Evolutionary conservation across 2,113 vertebrate genomes (phyloP).

Genomic region (Phrynosoma platyrhinos): DNA sequence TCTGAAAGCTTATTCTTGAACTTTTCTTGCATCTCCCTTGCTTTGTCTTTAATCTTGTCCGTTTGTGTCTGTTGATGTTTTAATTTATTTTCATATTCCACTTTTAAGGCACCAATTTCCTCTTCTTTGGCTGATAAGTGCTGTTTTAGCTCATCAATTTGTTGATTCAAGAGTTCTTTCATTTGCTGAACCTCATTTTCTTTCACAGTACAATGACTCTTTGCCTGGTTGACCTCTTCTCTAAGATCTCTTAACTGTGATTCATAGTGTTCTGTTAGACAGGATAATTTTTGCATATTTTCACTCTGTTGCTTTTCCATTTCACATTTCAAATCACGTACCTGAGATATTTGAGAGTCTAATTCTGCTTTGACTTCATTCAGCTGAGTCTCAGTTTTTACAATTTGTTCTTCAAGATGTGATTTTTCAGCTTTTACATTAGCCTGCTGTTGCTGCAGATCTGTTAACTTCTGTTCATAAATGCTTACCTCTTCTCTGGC

Average conservation of each 20-base stretch:
- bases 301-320: conserved; percentile 79
- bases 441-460: conserved; percentile 75
- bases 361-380: conserved; percentile 76
- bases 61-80: conserved; percentile 88
- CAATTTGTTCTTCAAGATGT: conserved; percentile 71
- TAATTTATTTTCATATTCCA: conserved; percentile 86
- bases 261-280: conserved; percentile 74
- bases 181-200: conserved; percentile 77
- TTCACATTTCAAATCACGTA: conserved; percentile 75
- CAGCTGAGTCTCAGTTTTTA: conserved; percentile 65
- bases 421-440: conserved; percentile 78
- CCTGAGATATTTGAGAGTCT: conserved; percentile 71
- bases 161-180: conserved; percentile 75
- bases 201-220: conserved; percentile 77
- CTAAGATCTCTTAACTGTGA: conserved; percentile 72
- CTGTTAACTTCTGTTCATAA: conserved; percentile 72
- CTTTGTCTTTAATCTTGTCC: conserved; percentile 88
- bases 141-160: conserved; percentile 82
- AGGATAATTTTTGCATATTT: conserved; percentile 75
- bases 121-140: conserved; percentile 79
- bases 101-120: conserved; percentile 75
- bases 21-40: conserved; percentile 89
- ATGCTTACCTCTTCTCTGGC: conserved; percentile 51
- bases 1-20: conserved; percentile 89
- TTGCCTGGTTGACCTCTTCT: conserved; percentile 76